phyloP scores from a whole-genome alignment of 92 coral and sea anemone species.

The Zoanthus sociatus region DNA sequence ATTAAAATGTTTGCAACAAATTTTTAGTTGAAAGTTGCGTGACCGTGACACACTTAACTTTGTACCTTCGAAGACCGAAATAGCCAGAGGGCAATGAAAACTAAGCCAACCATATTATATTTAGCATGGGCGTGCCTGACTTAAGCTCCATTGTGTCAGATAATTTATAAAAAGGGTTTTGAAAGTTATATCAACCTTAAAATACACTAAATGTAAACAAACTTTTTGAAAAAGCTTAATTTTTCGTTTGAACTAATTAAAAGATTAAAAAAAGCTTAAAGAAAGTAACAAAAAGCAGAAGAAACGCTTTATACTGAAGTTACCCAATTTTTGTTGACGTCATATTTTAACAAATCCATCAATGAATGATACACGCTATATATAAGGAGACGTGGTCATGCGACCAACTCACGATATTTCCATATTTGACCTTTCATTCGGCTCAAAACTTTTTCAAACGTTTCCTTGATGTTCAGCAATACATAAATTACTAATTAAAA shows the following conservation, averaged over 20 bases:
- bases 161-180: not conserved
- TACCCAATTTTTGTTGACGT: not conserved
- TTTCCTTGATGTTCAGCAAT: not conserved
- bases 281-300: not conserved
- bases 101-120: not conserved
- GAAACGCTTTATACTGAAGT: not conserved
- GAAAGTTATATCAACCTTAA: not conserved
- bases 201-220: not conserved
- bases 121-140: not conserved
- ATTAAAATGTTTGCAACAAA: too few species aligned
- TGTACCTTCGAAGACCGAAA: not conserved
- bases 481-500: too few species aligned
- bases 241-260: not conserved
- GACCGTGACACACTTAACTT: not conserved
- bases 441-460: not conserved
- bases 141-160: not conserved
- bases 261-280: too few species aligned
- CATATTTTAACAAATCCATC: conserved; percentile 37
- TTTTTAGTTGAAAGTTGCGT: not conserved
- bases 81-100: not conserved
- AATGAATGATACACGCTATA: not conserved
- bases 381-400: not conserved
- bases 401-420: not conserved
- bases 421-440: conserved; percentile 25
- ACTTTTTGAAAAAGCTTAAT: not conserved